Evolutionary conservation across 1,140 invertebrate species (phyloP), one percentile per base, ranked within the genome.

Genomic region (Drosophila sechellia): DNA sequence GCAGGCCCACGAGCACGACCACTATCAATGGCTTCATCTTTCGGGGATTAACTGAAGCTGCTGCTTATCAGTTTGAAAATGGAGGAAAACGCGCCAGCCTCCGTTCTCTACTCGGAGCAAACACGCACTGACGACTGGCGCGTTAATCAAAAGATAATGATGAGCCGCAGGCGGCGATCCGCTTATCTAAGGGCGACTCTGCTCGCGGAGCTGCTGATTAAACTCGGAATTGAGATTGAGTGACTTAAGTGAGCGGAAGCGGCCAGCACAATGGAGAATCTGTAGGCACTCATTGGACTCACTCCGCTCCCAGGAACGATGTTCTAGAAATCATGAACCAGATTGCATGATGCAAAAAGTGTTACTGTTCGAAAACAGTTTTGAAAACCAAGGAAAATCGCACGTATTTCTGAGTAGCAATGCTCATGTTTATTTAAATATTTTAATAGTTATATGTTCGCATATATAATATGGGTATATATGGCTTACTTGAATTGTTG

Each of bases 11-110:
- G 37, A 64, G 31, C 2, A 75, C 5, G 6, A 79, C 4, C 13
- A 73, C 39, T 73, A 87, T 79, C 83, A 66, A 37, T 2, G 45
- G 12, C 49, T 73, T 89, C 83, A 87, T 87, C 75, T 69, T 76
- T 40, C 10, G 55, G 52, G 27, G 45, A 70, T 60, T 65, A 39
- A 15, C 37, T 45, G 50, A 39, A 52, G 65, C 39, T 57, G 42
- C 34, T 52, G 52, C 71, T 76, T 76, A 76, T 76, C 72, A 66
- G 60, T 66, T 40, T 17, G 46, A 27, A 45, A 58, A 46, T 31
- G 5, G 20, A 27, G 54, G 50, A 27, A 60, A 46, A 48, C 40
- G 25, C 70, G 39, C 31, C 42, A 45, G 48, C 39, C 40, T 48
- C 40, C 45, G 27, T 60, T 64, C 72, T 22, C 59, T 40, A 39